Evolutionary conservation across 2,888 invertebrate genomes (phyloP).

Genomic region (Heliconius sara): DNA sequence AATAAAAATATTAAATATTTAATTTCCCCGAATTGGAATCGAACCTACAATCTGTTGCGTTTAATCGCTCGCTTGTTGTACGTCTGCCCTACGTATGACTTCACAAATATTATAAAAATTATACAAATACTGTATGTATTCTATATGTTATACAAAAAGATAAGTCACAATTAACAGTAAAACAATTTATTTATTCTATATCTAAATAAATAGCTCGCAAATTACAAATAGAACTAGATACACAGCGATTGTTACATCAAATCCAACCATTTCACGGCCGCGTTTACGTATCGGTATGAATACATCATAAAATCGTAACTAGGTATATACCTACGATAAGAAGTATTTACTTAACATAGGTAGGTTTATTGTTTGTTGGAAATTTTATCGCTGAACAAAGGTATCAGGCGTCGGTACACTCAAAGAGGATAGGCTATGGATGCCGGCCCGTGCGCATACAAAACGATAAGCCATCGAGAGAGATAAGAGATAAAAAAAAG

Average conservation of each 20-base stretch:
- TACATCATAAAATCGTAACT: constrained; percentile 41
- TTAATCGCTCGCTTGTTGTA: too few relatives aligned
- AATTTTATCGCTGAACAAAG: constrained; percentile 53
- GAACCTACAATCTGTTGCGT: too few relatives aligned
- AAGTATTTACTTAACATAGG: constrained; percentile 37
- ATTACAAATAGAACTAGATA: not conserved
- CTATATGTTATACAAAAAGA: not conserved
- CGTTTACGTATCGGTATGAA: constrained; percentile 32
- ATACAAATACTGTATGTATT: too few relatives aligned
- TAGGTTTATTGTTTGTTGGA: constrained; percentile 45
- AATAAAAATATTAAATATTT: too few relatives aligned
- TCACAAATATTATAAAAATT: not conserved
- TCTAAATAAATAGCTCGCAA: not conserved
- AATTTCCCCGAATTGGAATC: too few relatives aligned
- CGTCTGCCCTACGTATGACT: too few relatives aligned
- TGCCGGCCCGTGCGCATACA: constrained; percentile 54
- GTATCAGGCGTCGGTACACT: constrained; percentile 57
- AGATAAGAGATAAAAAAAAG: constrained; percentile 45
- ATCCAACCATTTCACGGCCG: constrained; percentile 30
- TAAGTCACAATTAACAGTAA: not conserved
- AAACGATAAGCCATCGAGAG: constrained; percentile 54
- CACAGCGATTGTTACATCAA: not conserved
- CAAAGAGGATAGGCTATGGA: constrained; percentile 54
- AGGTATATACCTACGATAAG: constrained; percentile 36
- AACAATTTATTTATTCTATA: not conserved